Evolutionary conservation across 2,888 invertebrate species (phyloP), one percentile per base, ranked within the genome.

Genomic region (Limnephilus lunatus): DNA sequence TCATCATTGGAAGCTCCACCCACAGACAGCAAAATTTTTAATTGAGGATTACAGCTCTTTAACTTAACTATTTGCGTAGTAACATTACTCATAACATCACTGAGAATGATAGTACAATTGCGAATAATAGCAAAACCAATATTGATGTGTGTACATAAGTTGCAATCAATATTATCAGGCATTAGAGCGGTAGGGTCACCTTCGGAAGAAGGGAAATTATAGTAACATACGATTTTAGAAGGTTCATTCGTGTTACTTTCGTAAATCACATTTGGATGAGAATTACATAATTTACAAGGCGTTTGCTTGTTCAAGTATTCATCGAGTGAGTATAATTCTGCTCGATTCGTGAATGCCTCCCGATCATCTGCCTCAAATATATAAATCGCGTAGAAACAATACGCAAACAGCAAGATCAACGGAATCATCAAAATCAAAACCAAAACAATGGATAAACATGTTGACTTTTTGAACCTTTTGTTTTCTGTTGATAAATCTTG

Each of bases 91-190:
- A 97, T 95, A 0, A 94, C 94, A 7, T 95, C 94, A 19, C 96
- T 96, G 44, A 98, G 95, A 90, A 95, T 94, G 53, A 98, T 95
- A 14, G 96, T 95, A 94, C 97, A 97, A 94, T 98, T 97, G 7
- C 95, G 94, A 82, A 98, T 96, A 92, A 95, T 95, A 35, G 97
- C 97, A 95, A 98, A 98, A 85, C 97, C 98, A 92, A 98, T 95
- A 95, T 98, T 98, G 93, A 98, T 97, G 95, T 98, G 98, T 1
- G 98, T 98, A 95, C 98, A 99, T 92, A 98, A 95, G 94, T 96
- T 95, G 39, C 98, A 97, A 94, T 98, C 97, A 81, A 93, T 91
- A 53, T 92, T 85, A 81, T 92, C 92, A 3, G 93, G 93, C 32
- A 88, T 30, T 30, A 93, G 53, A 44, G 83, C 35, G 35, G 95